A percentile compares a stretch with the other conserved stretches of the same genome.
These are phyloP conservation scores for Melanostigma gelatinosum DNA, from an alignment of 2,113 vertebrate genomes.

Conservation along the genomic window DNA sequence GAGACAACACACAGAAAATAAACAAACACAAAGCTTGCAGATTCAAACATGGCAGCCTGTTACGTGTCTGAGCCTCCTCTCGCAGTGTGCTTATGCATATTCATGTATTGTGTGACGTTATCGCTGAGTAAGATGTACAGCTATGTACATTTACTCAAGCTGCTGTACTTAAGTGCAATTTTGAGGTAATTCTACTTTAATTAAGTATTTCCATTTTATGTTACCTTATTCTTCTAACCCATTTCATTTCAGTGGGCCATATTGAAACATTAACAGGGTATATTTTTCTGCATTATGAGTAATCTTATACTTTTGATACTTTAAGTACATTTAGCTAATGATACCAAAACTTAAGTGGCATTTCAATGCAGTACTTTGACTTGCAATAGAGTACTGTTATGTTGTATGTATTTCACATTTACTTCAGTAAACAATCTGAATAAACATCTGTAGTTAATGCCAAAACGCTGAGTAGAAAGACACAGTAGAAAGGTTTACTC, in stretches of 20 bases:
- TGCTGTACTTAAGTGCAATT: background rate
- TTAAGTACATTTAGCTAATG: background rate
- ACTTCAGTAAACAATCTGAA: background rate
- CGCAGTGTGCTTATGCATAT: slow-evolving; percentile 6
- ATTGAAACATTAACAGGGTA: background rate
- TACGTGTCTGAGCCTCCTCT: background rate
- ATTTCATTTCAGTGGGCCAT: background rate
- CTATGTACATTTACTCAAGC: background rate
- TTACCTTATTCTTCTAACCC: background rate
- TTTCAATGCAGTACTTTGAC: background rate
- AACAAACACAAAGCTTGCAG: slow-evolving; percentile 27
- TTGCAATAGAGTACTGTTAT: background rate
- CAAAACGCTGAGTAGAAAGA: background rate
- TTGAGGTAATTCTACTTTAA: background rate
- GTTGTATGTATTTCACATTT: background rate
- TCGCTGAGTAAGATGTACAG: background rate
- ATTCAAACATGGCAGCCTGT: slow-evolving; percentile 26
- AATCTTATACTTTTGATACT: background rate
- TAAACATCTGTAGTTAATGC: background rate
- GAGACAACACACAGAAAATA: slow-evolving; percentile 17
- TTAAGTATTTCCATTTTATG: background rate
- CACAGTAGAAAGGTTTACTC: background rate
- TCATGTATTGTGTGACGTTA: background rate
- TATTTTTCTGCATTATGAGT: background rate
- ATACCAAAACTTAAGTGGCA: background rate